Base-by-base conservation (phyloP, 2,888 invertebrate species). In the Napeogenes sylphis region DNA sequence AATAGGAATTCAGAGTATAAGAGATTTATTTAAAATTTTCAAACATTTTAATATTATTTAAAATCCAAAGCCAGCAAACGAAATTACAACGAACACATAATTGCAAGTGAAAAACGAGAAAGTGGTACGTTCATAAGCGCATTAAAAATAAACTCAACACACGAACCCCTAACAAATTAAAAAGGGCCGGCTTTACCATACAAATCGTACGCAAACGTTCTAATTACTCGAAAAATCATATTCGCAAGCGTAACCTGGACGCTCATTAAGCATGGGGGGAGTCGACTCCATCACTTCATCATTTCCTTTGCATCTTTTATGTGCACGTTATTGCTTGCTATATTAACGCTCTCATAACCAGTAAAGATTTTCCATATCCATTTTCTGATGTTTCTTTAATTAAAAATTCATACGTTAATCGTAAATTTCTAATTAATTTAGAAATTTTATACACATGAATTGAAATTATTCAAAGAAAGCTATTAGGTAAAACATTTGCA, bases 221-320 rank as follows among this genome's bases (percentile, higher is more conserved):
- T 85, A 85, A 85, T 84, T 85, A 84, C 85, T 84, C 76, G 59
- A 77, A 82, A 83, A 81, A 84, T 80, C 79, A 78, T 81, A 82
- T 84, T 83, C 77, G 79, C 79, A 78, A 75, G 73, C 74, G 71
- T 70, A 79, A 73, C 77, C 75, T 71, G 80, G 83, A 82, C 75
- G 72, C 81, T 83, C 82, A 83, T 85, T 83, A 85, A 78, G 75
- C 72, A 68, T 66, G 73, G 71, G 71, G 59, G 58, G 65, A 66
- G 67, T 66, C 65, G 58, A 66, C 68, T 71, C 62, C 68, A 67
- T 67, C 65, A 65, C 65, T 63, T 65, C 59, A 21, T 21, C 21
- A 47, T 65, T 56, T 65, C 58, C 57, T 65, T 45, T 59, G 59
- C 58, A 67, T 51, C 63, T 64, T 64, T 60, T 58, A 58, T 61